phyloP scores from a whole-genome alignment of 92 coral and sea anemone species.

The Phenganax stokvisi region DNA sequence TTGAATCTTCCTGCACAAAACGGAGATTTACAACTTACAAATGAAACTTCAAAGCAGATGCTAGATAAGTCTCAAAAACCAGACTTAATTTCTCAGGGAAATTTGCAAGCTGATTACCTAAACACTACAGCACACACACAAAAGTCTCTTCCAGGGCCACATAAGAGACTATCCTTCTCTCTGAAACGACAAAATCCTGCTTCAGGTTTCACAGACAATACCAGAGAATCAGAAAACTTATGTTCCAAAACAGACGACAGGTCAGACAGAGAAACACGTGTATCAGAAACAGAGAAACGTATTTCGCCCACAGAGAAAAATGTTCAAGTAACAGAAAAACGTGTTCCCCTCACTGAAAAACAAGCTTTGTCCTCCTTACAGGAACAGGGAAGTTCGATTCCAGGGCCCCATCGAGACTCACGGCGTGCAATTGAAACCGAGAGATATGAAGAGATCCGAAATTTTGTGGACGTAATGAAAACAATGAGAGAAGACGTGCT shows the following conservation, averaged over 20 bases:
- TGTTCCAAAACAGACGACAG: too few relatives aligned
- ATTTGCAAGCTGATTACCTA: too few relatives aligned
- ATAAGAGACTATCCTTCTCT: too few relatives aligned
- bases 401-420: not conserved
- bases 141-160: too few relatives aligned
- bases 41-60: not conserved
- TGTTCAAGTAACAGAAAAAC: not conserved
- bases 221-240: too few relatives aligned
- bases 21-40: not conserved
- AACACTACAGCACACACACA: too few relatives aligned
- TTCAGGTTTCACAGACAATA: too few relatives aligned
- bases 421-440: not conserved
- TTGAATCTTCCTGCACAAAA: not conserved
- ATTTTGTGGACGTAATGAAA: slow-evolving; percentile 18
- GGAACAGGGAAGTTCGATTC: not conserved
- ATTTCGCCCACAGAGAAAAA: not conserved
- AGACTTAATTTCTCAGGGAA: too few relatives aligned
- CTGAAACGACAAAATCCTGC: too few relatives aligned
- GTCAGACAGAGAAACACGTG: too few relatives aligned
- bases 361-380: not conserved
- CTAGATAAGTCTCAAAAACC: too few relatives aligned
- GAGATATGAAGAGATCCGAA: slow-evolving; percentile 6
- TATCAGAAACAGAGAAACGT: too few relatives aligned
- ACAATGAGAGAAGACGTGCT: slow-evolving; percentile 26
- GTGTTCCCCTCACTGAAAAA: not conserved